Evolutionary conservation across 2,888 invertebrate species (phyloP), one percentile per base, ranked within the genome.

Genomic region (Zootermopsis nevadensis): DNA sequence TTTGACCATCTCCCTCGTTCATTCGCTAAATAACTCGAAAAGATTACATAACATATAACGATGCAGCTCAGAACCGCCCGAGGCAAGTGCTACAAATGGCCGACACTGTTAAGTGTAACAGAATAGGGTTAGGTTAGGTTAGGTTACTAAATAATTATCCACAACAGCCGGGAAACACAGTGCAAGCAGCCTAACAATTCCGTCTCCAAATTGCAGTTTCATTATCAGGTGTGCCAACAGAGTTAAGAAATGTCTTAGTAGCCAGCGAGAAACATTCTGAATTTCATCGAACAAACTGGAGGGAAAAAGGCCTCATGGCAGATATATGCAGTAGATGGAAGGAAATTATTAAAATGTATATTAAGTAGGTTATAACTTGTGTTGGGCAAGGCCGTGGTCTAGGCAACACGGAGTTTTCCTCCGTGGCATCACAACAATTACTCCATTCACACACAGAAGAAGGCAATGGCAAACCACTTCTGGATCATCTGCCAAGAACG

Each of bases 11-110:
- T 55, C 60, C 35, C 60, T 66, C 79, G 19, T 15, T 27, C 35
- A 24, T 79, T 79, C 33, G 60, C 79, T 79, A 79, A 79, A 79
- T 79, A 55, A n/a, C 79, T 38, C 19, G 66, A 79, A 79, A 60
- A 79, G 60, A 79, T 79, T n/a, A 55, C 55, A 38, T 77, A 77
- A 77, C 31, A 77, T 31, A 31, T 77, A 77, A 77, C 77, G 77
- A 77, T 48, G 77, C 33, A 77, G 76, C 76, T 48, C 31, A 24
- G 53, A 53, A 55, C 77, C 55, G 33, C 77, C 24, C 12, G 76
- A 27, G 66, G 60, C 79, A 79, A 79, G 66, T 79, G 79, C 35
- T 79, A 79, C 79, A 79, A 79, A 79, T 79, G 79, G 66, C 79
- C 66, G 35, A 66, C 48, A 79, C 60, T 66, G 66, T 60, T 79